A percentile compares a stretch with the other conserved stretches of the same genome.
These are phyloP conservation scores for Xylota sylvarum DNA, from an alignment of 2,888 invertebrate genomes.

Conservation along the genomic window DNA sequence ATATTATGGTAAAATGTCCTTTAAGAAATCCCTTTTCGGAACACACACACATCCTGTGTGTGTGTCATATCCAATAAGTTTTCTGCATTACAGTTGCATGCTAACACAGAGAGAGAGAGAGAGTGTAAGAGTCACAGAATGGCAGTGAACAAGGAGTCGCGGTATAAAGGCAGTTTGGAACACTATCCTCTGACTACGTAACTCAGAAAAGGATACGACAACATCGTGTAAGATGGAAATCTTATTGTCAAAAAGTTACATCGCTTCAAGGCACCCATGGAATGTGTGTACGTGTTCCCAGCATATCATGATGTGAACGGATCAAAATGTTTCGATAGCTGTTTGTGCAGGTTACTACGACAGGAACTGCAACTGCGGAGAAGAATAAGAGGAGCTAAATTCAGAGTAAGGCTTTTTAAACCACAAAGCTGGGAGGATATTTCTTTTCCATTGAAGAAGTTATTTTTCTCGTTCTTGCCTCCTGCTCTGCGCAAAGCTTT, in stretches of 20 bases:
- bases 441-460: constrained; percentile 37
- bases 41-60: constrained; percentile 22
- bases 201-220: constrained; percentile 52
- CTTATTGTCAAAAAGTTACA: constrained; percentile 74
- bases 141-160: neutral
- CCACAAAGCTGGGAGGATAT: constrained; percentile 63
- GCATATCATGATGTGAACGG: constrained; percentile 63
- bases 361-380: constrained; percentile 20
- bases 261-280: constrained; percentile 45
- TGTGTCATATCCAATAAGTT: constrained; percentile 40
- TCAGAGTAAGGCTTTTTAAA: constrained; percentile 54
- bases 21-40: constrained; percentile 40
- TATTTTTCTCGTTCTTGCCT: constrained; percentile 13
- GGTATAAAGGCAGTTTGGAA: constrained; percentile 12
- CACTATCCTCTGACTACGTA: constrained; percentile 30
- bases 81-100: constrained; percentile 38
- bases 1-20: constrained; percentile 48
- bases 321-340: constrained; percentile 76
- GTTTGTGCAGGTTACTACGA: constrained; percentile 69
- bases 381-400: constrained; percentile 50
- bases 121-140: neutral
- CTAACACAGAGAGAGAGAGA: neutral
- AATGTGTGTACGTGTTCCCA: constrained; percentile 3
- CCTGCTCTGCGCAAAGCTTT: constrained; percentile 7
- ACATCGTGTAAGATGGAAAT: constrained; percentile 68